Conservation (phyloP, 1,140 invertebrate species). For the Trypoxylus dichotomus region DNA sequence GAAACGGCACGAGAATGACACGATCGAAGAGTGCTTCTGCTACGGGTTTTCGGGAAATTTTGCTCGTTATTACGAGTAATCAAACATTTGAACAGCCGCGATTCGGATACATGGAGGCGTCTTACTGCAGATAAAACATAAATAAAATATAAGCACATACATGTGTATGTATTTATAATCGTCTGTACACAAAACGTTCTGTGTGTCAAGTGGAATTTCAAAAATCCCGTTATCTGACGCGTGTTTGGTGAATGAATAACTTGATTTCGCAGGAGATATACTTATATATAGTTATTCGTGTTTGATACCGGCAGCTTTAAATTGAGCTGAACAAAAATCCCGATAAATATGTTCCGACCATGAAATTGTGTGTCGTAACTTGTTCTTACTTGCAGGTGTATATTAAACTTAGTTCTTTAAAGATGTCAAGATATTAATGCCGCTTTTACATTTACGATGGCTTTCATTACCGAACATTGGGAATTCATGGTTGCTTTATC, state of each 20-base stretch:
- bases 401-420: no score
- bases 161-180: neutral
- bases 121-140: neutral
- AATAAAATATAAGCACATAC: neutral
- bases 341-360: no score
- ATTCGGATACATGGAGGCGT: neutral
- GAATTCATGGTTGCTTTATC: no score
- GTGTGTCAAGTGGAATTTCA: constrained; percentile 1
- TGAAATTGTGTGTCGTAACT: no score
- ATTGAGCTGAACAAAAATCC: no score
- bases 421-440: no score
- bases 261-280: no score
- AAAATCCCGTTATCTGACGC: neutral
- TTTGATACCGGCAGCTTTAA: no score
- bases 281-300: no score
- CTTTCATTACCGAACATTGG: no score
- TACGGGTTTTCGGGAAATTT: neutral
- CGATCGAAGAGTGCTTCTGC: neutral
- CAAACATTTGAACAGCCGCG: neutral
- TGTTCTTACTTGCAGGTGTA: no score
- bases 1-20: neutral
- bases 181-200: neutral
- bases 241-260: neutral
- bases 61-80: neutral
- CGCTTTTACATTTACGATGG: no score